Evolutionary conservation across 1,140 invertebrate species (phyloP).

Genomic region (Aphidius ervi): DNA sequence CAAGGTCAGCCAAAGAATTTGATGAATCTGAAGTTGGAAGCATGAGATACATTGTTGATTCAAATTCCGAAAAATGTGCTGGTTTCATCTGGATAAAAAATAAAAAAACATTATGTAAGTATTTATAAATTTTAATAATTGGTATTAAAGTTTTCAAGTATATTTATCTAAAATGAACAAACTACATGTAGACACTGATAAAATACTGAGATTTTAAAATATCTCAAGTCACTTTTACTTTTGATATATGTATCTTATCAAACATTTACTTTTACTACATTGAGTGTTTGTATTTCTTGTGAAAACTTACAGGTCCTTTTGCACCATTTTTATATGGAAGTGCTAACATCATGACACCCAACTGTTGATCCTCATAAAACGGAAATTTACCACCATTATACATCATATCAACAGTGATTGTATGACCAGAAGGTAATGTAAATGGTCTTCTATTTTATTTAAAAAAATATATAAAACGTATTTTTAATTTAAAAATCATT

Average conservation of each 20-base stretch:
- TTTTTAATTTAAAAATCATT: neutral
- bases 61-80: conserved; percentile 9
- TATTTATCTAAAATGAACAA: neutral
- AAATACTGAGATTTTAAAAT: too few species aligned
- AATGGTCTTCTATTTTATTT: conserved; percentile 47
- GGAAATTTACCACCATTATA: conserved; percentile 56
- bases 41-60: conserved; percentile 66
- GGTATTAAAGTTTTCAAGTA: neutral
- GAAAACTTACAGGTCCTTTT: conserved; percentile 25
- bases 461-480: conserved; percentile 5
- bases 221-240: too few species aligned
- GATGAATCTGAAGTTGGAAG: conserved; percentile 57
- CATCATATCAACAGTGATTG: conserved; percentile 63
- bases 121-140: too few species aligned
- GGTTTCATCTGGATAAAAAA: conserved; percentile 4
- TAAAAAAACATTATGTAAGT: neutral
- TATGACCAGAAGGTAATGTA: conserved; percentile 41
- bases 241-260: neutral
- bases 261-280: neutral
- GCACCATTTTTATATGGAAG: conserved; percentile 67
- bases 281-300: too few species aligned
- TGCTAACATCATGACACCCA: conserved; percentile 62
- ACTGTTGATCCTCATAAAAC: conserved; percentile 54
- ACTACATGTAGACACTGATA: too few species aligned
- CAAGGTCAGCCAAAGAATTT: conserved; percentile 50